Percentiles rank a stretch among this genome's conserved stretches.
Evolutionary conservation across 2,888 invertebrate species (phyloP).

Genomic region (Spisula subtruncata): DNA sequence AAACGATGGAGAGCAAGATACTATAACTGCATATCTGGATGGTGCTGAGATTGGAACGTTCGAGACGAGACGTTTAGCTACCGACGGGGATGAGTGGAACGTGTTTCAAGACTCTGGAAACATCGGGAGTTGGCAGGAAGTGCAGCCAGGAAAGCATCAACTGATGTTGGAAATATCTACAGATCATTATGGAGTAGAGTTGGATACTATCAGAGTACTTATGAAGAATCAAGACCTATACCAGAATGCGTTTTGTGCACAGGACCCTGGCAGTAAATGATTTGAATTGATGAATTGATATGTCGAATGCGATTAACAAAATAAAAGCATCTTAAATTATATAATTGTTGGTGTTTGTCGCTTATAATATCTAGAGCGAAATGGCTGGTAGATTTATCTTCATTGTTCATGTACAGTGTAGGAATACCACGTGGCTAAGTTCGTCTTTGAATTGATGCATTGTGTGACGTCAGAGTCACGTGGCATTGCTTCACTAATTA

Average conservation of each 20-base stretch:
- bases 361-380: neutral
- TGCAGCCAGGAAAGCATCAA: conserved; percentile 33
- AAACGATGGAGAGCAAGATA: conserved; percentile 46
- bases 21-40: neutral
- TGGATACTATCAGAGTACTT: conserved; percentile 52
- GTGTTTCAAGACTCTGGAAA: conserved; percentile 29
- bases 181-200: conserved; percentile 52
- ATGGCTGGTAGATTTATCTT: no score
- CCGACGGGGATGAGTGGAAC: conserved; percentile 53
- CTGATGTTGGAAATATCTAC: conserved; percentile 36
- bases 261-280: no score
- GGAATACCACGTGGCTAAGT: no score
- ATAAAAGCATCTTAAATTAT: neutral
- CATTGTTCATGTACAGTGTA: no score
- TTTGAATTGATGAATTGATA: neutral
- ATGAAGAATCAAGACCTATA: conserved; percentile 43
- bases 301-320: neutral
- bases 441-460: no score
- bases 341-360: neutral
- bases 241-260: neutral
- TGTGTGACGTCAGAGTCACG: no score
- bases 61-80: neutral
- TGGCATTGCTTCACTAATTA: no score
- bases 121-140: neutral
- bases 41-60: conserved; percentile 1